phyloP scores from a whole-genome alignment of 1,140 invertebrate species.

The Cherax quadricarinatus region DNA sequence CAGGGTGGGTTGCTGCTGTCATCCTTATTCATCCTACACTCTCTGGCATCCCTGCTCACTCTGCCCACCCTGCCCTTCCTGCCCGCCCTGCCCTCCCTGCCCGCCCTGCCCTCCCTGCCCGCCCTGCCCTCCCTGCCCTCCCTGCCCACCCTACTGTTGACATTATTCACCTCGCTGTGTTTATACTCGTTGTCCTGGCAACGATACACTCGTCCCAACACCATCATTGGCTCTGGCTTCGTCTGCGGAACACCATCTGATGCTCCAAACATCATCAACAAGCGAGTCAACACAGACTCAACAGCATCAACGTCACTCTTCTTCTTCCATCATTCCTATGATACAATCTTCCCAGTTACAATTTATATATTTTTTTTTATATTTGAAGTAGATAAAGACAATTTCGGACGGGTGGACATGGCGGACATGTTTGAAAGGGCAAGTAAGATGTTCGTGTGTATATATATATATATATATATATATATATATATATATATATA shows the following conservation, averaged over 20 bases:
- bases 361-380: neutral
- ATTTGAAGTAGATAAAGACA: neutral
- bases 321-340: no score
- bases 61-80: no score
- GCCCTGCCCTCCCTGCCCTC: neutral
- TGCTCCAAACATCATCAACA: no score
- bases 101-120: neutral
- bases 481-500: no score
- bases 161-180: conserved; percentile 22
- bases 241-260: neutral
- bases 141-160: neutral
- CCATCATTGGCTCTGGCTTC: neutral
- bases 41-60: neutral
- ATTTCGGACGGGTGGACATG: neutral
- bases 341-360: no score
- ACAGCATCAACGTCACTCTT: no score
- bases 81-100: neutral
- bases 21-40: no score
- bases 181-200: conserved; percentile 28
- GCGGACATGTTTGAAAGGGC: conserved; percentile 6
- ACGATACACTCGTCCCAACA: neutral
- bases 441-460: neutral
- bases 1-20: no score
- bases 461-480: no score
- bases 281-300: no score